phyloP scores from a whole-genome alignment of 2,888 invertebrate species.

The Euphydryas editha region DNA sequence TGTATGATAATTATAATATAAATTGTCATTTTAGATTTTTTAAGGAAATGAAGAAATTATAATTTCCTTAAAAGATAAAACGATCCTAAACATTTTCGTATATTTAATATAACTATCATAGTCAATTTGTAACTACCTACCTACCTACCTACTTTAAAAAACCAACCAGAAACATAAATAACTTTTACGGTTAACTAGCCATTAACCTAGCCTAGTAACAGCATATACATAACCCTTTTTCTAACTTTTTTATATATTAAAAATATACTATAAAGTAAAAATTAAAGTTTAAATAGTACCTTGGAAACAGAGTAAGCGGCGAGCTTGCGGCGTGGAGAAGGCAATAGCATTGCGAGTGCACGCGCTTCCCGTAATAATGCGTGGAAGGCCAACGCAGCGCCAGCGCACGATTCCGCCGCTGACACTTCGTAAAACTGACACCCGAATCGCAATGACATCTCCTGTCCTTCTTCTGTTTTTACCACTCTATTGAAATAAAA shows the following conservation, averaged over 20 bases:
- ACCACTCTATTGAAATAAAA: constrained; percentile 81
- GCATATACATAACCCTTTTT: not conserved
- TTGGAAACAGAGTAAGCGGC: constrained; percentile 91
- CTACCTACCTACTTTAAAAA: too few relatives aligned
- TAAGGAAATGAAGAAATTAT: constrained; percentile 7
- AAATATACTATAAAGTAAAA: not conserved
- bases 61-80: not conserved
- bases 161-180: not conserved
- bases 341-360: constrained; percentile 87
- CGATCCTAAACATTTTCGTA: too few relatives aligned
- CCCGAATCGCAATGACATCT: constrained; percentile 89
- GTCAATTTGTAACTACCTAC: too few relatives aligned
- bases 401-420: constrained; percentile 92
- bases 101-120: too few relatives aligned
- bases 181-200: not conserved
- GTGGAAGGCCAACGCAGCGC: constrained; percentile 91
- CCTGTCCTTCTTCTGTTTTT: constrained; percentile 91
- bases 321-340: constrained; percentile 87
- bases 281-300: constrained; percentile 61
- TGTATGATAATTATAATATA: too few relatives aligned
- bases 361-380: constrained; percentile 89
- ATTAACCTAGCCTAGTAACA: not conserved
- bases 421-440: constrained; percentile 94
- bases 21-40: not conserved
- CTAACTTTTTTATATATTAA: too few relatives aligned